Base-by-base conservation (phyloP, 2,888 invertebrate species). In the Dromius quadrimaculatus region DNA sequence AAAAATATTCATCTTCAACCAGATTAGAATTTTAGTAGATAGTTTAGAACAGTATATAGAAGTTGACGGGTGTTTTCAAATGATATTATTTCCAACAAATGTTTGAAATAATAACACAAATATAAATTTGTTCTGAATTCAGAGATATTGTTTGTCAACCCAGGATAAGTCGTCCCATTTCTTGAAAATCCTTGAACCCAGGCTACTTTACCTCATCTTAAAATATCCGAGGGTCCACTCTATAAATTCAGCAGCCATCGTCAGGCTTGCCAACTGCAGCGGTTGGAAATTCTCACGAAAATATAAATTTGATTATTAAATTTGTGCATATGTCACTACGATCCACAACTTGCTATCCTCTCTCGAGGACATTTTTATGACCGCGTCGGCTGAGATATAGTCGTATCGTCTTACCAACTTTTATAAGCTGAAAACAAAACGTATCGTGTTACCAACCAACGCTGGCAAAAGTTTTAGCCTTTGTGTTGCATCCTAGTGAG, bases 341-440 rank as follows among this genome's bases (percentile, higher is more conserved):
- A 45, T 59, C 57, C 66, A 38, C 20, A 50, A 28, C 50, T 13
- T 23, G 50, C 50, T 23, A 54, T 34, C 59, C 11, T 43, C 43
- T 47, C 23, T 34, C 76, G 79, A 76, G 79, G 81, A 81, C 82
- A 81, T 82, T 82, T 82, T 82, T 82, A 82, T 81, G 82, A 81
- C 79, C 80, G 77, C 78, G 80, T 79, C 81, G 81, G 80, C 78
- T 77, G 79, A 82, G 80, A 82, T 82, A 82, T 82, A 82, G 82
- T 81, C 79, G 81, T 83, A 83, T 83, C 82, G 81, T 77, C 80
- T 83, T 82, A 82, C 82, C 79, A 80, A 80, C 80, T 80, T 81
- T 81, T 81, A 81, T 81, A 79, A 77, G 80, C 77, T 81, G 81
- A 81, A 81, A 81, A 81, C 80, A 81, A 81, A 82, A 81, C 81